A percentile compares a stretch with the other conserved stretches of the same genome.
These are phyloP conservation scores for Marcusenius ussheri DNA, from an alignment of 2,113 vertebrate species.

Conservation along the genomic window DNA sequence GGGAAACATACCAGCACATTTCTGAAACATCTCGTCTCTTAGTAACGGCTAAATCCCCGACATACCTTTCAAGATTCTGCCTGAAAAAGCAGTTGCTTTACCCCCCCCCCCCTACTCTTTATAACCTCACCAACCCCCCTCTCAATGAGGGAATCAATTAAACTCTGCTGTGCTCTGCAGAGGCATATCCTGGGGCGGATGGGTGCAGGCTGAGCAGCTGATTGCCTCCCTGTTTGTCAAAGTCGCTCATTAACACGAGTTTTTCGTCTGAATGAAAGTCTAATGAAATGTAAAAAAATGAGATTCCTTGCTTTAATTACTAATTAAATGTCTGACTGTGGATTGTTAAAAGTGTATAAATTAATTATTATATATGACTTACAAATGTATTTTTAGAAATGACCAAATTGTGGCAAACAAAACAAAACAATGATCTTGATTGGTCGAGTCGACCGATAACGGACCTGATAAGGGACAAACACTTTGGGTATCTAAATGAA, in stretches of 20 bases:
- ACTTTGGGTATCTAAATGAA: neutral
- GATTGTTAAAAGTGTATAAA: neutral
- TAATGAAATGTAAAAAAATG: neutral
- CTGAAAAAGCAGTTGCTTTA: neutral
- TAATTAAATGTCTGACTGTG: neutral
- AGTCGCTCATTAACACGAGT: neutral
- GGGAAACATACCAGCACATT: neutral
- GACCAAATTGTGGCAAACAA: neutral
- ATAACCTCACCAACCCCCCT: neutral
- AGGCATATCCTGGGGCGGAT: neutral
- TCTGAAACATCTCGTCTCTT: neutral
- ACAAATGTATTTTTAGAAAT: neutral
- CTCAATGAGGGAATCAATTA: neutral
- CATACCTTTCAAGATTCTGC: neutral
- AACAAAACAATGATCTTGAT: neutral
- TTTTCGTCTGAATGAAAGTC: neutral
- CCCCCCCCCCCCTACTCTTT: neutral
- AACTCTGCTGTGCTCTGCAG: neutral
- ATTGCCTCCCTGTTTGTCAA: neutral
- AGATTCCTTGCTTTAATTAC: neutral
- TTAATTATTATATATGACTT: neutral
- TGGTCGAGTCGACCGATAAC: neutral
- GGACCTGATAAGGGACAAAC: neutral
- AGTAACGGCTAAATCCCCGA: neutral
- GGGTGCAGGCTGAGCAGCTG: neutral